Percentiles rank a stretch among this genome's conserved stretches.
These are phyloP conservation scores for Itoplectis maculator DNA, from an alignment of 2,888 invertebrate genomes.

Conservation along the genomic window DNA sequence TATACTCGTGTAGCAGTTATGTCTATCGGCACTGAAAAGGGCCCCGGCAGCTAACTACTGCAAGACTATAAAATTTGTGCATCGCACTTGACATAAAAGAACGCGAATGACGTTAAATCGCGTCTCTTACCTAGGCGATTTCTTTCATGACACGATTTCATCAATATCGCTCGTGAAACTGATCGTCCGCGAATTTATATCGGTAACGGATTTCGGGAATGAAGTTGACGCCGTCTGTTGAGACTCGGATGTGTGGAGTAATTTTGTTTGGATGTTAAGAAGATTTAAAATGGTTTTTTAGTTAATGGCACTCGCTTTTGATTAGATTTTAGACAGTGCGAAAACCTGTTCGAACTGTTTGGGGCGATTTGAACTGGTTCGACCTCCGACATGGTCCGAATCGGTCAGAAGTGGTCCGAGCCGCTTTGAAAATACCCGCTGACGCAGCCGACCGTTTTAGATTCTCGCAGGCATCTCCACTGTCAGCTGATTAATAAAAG, in stretches of 20 bases:
- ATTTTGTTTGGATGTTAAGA: too few species aligned
- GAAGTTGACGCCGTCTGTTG: not conserved
- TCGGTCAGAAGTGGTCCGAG: not conserved
- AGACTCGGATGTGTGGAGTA: not conserved
- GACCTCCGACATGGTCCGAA: not conserved
- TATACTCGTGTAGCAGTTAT: not conserved
- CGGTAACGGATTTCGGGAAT: not conserved
- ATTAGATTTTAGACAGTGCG: too few species aligned
- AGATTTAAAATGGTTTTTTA: too few species aligned
- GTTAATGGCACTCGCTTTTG: too few species aligned
- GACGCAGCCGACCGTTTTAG: not conserved
- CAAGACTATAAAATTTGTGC: not conserved
- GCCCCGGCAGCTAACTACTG: not conserved
- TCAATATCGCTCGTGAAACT: not conserved
- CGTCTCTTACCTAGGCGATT: not conserved
- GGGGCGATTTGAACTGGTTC: not conserved
- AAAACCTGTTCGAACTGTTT: not conserved
- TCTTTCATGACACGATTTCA: not conserved
- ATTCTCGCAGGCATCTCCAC: not conserved
- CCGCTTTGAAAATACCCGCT: not conserved
- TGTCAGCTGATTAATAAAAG: slow-evolving; percentile 28
- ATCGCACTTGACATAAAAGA: slow-evolving; percentile 2
- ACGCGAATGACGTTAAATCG: not conserved
- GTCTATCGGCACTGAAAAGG: slow-evolving; percentile 11
- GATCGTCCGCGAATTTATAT: not conserved